Evolutionary conservation across 2,888 invertebrate species (phyloP).

Genomic region (Apamea epomidion): DNA sequence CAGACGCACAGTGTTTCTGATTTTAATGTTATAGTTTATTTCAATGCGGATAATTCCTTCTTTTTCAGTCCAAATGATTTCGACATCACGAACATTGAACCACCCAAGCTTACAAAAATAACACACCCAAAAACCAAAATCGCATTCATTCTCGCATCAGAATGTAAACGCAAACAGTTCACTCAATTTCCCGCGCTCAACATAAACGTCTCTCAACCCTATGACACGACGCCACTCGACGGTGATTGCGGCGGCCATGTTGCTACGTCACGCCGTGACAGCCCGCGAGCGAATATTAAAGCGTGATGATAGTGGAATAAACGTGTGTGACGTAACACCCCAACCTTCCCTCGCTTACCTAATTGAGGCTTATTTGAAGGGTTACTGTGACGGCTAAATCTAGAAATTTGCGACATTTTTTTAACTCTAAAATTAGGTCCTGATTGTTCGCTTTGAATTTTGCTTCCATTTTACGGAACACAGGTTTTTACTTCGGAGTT

Average conservation of each 20-base stretch:
- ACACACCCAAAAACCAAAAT: conserved; percentile 28
- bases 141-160: conserved; percentile 41
- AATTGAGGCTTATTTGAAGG: conserved; percentile 62
- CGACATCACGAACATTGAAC: not conserved
- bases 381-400: conserved; percentile 12
- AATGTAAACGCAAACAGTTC: conserved; percentile 53
- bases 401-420: conserved; percentile 26
- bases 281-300: conserved; percentile 68
- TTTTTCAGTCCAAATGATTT: not conserved
- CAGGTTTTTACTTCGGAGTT: conserved; percentile 41
- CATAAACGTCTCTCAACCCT: conserved; percentile 61
- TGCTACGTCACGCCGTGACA: conserved; percentile 74
- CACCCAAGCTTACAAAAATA: conserved; percentile 10
- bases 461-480: conserved; percentile 35
- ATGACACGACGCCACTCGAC: conserved; percentile 64
- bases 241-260: conserved; percentile 74
- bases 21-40: not conserved
- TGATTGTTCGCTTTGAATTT: conserved; percentile 32
- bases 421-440: not conserved
- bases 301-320: conserved; percentile 66
- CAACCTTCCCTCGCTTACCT: conserved; percentile 45
- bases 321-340: conserved; percentile 61
- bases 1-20: not conserved
- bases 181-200: conserved; percentile 62
- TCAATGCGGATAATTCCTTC: not conserved